Evolutionary conservation across 2,113 vertebrate species (phyloP).

Genomic region (Aegypius monachus): DNA sequence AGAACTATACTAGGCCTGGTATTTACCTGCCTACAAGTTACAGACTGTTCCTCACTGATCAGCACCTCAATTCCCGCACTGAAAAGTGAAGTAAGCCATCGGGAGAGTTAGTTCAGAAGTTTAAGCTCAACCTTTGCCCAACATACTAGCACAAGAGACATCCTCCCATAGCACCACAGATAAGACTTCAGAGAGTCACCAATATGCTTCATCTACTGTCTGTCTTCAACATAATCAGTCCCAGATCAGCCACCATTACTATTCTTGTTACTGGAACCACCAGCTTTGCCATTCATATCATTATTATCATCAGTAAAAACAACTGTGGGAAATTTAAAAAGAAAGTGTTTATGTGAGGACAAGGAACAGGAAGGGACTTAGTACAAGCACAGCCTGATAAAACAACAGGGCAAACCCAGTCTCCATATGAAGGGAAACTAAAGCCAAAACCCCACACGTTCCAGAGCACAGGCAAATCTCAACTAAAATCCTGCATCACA

Average conservation of each 20-base stretch:
- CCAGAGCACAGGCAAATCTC: not conserved
- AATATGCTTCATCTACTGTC: not conserved
- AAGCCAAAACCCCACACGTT: not conserved
- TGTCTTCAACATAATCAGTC: not conserved
- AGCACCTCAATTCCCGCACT: not conserved
- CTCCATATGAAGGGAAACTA: rapidly evolving
- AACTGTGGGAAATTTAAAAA: not conserved
- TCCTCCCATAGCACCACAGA: not conserved
- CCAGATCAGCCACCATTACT: not conserved
- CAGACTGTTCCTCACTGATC: not conserved
- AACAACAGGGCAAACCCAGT: not conserved
- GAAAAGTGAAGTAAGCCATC: not conserved
- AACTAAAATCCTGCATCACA: not conserved
- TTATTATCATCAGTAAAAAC: not conserved
- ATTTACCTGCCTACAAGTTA: not conserved
- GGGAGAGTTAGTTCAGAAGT: not conserved
- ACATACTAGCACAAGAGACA: not conserved
- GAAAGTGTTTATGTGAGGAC: not conserved
- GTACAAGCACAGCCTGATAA: not conserved
- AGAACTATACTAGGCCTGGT: not conserved
- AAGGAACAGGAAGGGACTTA: not conserved
- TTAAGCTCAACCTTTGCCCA: not conserved
- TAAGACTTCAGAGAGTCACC: not conserved
- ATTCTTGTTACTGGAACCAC: not conserved
- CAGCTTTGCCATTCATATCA: not conserved